Base-by-base conservation (phyloP, 2,797 vertebrate species). In the Thamnophis elegans region DNA sequence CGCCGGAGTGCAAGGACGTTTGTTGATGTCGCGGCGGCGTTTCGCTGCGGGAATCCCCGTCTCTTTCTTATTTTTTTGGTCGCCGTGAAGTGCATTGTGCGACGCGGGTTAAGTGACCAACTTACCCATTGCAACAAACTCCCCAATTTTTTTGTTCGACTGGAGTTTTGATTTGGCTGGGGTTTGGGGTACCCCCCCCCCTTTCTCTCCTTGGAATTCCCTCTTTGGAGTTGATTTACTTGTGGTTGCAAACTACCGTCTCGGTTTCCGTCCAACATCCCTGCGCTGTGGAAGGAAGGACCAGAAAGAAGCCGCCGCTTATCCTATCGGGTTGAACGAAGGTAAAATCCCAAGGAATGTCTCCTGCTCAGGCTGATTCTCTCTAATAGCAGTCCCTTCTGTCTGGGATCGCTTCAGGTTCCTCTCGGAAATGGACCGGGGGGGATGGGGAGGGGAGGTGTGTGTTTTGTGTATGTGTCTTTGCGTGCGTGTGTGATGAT, bases 151-250 rank as follows among this genome's bases (percentile, higher is more conserved):
- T 59, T 82, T 25, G 90, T 16, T 26, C 3, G 10, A 1, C n/a
- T 4, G 51, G 85, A 32, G 55, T 51, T 82, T 73, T 18, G 85
- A 7, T 20, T 87, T 18, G 28, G 14, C 9, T 36, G 68, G 18
- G 22, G 2, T 14, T 26, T 13, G 59, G 59, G 59, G 58, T 1
- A 1, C 2, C 1, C 1, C 0, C 1, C 0, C 9, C 3, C 22
- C 10, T 5, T 51, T 4, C 26, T 14, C 14, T 9, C 65, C 36
- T 20, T 42, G 73, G 73, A 47, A 47, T 47, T 47, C 5, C 4
- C 11, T 51, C 11, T 51, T 73, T 32, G 91, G 65, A 16, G 51
- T 5, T 25, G 65, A 82, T 28, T 51, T 32, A 26, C 36, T 42
- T 58, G 11, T 8, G 60, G 58, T 53, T 78, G 65, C 55, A 55